phyloP scores from a whole-genome alignment of 2,888 invertebrate genomes.

The Harmothoe impar region DNA sequence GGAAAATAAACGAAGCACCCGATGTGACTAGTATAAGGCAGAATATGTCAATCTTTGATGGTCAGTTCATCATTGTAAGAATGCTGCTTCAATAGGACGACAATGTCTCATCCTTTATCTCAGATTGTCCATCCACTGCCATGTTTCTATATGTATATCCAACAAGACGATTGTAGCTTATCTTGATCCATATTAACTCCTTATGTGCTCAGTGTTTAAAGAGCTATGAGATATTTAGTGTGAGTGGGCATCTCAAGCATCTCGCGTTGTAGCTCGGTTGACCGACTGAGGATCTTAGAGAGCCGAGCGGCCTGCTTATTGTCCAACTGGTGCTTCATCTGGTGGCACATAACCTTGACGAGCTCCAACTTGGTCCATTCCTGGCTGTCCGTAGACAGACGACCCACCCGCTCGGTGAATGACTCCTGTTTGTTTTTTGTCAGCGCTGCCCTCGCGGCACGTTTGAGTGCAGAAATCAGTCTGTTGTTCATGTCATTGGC shows the following conservation, averaged over 20 bases:
- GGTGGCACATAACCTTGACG: not conserved
- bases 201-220: too few relatives aligned
- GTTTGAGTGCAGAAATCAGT: slow-evolving; percentile 28
- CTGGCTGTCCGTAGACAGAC: not conserved
- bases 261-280: not conserved
- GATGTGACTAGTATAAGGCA: too few relatives aligned
- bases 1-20: too few relatives aligned
- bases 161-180: too few relatives aligned
- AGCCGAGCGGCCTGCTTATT: not conserved
- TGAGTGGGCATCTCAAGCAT: not conserved
- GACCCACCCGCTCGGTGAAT: not conserved
- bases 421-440: not conserved
- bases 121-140: too few relatives aligned
- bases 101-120: too few relatives aligned
- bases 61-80: too few relatives aligned
- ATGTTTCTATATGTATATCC: too few relatives aligned
- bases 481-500: slow-evolving; percentile 40
- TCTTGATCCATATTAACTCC: too few relatives aligned
- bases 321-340: not conserved
- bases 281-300: not conserved
- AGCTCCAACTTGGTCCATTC: slow-evolving; percentile 41
- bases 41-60: too few relatives aligned
- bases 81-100: too few relatives aligned
- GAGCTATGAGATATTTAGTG: not conserved
- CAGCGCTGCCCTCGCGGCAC: not conserved